These are phyloP conservation scores for Neodiprion fabricii DNA, from an alignment of 1,140 invertebrate genomes.

Conservation along the genomic window DNA sequence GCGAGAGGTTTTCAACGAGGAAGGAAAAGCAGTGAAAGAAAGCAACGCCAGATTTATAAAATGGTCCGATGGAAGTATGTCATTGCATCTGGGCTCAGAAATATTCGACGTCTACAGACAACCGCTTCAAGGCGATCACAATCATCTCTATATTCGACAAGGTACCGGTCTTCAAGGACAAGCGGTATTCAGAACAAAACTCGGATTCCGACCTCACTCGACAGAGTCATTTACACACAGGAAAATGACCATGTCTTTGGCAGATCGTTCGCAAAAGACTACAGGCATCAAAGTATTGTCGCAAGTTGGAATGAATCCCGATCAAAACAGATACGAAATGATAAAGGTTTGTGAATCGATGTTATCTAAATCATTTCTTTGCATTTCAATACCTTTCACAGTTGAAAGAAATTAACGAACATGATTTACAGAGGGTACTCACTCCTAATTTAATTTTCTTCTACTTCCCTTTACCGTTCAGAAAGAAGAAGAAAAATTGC, in stretches of 20 bases:
- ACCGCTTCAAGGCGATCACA: constrained; percentile 77
- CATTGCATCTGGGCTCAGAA: constrained; percentile 95
- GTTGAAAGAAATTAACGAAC: constrained; percentile 9
- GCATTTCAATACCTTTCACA: constrained; percentile 12
- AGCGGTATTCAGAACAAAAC: constrained; percentile 94
- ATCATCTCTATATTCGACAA: constrained; percentile 90
- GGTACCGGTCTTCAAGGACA: constrained; percentile 98
- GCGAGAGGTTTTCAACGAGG: constrained; percentile 85
- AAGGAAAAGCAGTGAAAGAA: constrained; percentile 85
- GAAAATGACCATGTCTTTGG: constrained; percentile 97
- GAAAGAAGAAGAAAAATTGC: constrained; percentile 94
- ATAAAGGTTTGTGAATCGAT: constrained; percentile 73
- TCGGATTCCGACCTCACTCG: constrained; percentile 96
- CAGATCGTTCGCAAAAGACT: constrained; percentile 95
- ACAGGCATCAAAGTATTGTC: constrained; percentile 96
- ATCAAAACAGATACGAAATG: constrained; percentile 87
- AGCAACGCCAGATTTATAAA: constrained; percentile 95
- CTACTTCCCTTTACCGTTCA: constrained; percentile 45
- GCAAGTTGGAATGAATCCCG: constrained; percentile 92
- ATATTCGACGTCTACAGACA: constrained; percentile 98
- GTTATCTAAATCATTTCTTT: constrained; percentile 14
- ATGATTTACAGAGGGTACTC: no score
- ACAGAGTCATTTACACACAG: constrained; percentile 98
- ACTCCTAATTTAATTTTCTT: constrained; percentile 15
- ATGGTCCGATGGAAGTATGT: constrained; percentile 98